Conservation (phyloP, 1,140 invertebrate genomes). For the Panulirus ornatus region DNA sequence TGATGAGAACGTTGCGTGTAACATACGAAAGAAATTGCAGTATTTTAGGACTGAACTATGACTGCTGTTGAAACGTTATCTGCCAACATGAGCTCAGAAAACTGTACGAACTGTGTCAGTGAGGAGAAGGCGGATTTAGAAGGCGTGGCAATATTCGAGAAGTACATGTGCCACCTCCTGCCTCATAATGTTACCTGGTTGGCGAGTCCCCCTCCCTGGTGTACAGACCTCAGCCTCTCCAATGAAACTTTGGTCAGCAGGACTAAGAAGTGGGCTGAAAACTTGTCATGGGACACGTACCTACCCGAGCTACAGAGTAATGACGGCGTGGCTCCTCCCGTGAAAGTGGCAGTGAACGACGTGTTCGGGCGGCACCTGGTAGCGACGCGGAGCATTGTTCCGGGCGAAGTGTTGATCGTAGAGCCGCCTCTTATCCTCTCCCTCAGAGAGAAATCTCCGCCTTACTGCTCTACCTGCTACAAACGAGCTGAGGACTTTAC, state of each 20-base stretch:
- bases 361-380: slow-evolving; percentile 48
- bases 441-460: slow-evolving; percentile 51
- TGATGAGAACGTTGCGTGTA: no score
- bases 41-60: neutral
- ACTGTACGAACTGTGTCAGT: neutral
- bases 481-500: slow-evolving; percentile 41
- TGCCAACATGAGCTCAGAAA: neutral
- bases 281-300: neutral
- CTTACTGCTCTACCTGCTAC: slow-evolving; percentile 52
- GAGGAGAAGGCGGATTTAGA: neutral
- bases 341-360: slow-evolving; percentile 17
- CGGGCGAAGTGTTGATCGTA: slow-evolving; percentile 54
- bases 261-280: slow-evolving; percentile 4
- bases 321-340: neutral
- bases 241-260: slow-evolving; percentile 17
- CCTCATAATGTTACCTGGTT: slow-evolving; percentile 52
- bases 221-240: slow-evolving; percentile 19
- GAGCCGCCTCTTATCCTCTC: slow-evolving; percentile 55
- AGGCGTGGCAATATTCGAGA: slow-evolving; percentile 30
- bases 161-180: neutral
- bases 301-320: neutral
- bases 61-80: neutral
- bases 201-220: slow-evolving; percentile 28
- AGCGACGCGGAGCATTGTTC: slow-evolving; percentile 13
- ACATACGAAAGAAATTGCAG: no score